Base-by-base conservation (phyloP, 2,888 invertebrate species). In the Acronicta leporina region DNA sequence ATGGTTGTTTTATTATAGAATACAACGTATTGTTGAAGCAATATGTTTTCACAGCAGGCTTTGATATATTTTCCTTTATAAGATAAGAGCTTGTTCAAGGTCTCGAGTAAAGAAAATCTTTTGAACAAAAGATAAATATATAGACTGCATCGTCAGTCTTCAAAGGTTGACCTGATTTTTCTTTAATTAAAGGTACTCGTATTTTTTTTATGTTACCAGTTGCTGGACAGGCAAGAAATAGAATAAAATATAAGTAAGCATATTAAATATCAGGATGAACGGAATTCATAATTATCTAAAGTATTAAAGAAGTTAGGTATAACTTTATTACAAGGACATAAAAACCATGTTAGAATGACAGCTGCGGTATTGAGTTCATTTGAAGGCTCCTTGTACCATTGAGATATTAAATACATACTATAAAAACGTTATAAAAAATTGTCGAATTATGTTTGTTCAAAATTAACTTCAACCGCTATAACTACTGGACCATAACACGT, bases 381-480 rank as follows among this genome's bases (percentile, higher is more conserved):
- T 4, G 2, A 20, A 20, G 4, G n/a, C n/a, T n/a, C n/a, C n/a
- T n/a, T n/a, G 4, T 20, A 20, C 4, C 20, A 20, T 20, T 20
- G 20, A 20, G 20, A 20, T 20, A 20, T 20, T 27, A 27, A 5
- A 6, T 27, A 7, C 1, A 27, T 27, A 27, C 3, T 7, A 27
- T 27, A 5, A 27, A 27, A 1, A 30, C 30, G 30, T 30, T 10
- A 30, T 30, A 8, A 68, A 56, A 68, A 41, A 50, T 56, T 30
- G 56, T 40, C 10, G 8, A 7, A 56, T 74, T 50, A 56, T 48
- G 70, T 52, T 63, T 38, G 45, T 63, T 54, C 75, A 48, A 41
- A 62, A 74, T 69, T 51, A 54, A 50, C 47, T 40, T 60, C 43
- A 46, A 47, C 70, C 70, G 58, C 53, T 35, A 44, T 14, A 50